Base-by-base conservation (phyloP, 2,888 invertebrate genomes). In the Phorcus lineatus region DNA sequence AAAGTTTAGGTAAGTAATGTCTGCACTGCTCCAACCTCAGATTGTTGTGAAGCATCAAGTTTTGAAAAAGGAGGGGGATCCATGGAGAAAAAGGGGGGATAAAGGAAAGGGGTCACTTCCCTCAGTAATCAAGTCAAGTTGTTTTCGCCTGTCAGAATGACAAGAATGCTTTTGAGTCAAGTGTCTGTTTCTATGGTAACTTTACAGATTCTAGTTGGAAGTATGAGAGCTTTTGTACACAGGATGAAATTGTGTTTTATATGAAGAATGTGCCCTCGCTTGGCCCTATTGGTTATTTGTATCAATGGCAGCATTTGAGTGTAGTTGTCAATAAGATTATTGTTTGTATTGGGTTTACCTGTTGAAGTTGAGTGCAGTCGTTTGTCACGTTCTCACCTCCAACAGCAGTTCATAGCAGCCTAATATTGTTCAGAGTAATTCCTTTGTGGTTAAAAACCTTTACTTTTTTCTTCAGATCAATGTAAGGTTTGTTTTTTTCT, bases 71-170 rank as follows among this genome's bases (percentile, higher is more conserved):
- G 11, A 47, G 13, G 47, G 47, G 47, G 47, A 47, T 47, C 36
- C 6, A 6, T 47, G 11, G 6, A 13, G 7, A 47, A 47, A 11
- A 22, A n/a, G 24, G 62, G 22, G 28, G n/a, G 28, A 28, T 31
- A 24, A 19, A 70, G 36, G 40, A 19, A 36, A 19, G 70, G 70
- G 31, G 36, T 31, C 36, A 70, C 19, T 9, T 40, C 40, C 19
- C 19, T 31, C 70, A 13, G 70, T 19, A 70, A 70, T 70, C 70
- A 70, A 70, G 70, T 70, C 70, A 70, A 70, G 70, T 40, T 70
- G 70, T 70, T n/a, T n/a, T 70, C 70, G 16, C 70, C 70, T 70
- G 70, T 70, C 70, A 40, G 31, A n/a, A 70, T 70, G 70, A 70
- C 19, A 36, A 36, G 70, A 70, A 70, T 70, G 70, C 70, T 40